These are phyloP conservation scores for Stenurella melanura DNA, from an alignment of 2,888 invertebrate species.

Conservation along the genomic window DNA sequence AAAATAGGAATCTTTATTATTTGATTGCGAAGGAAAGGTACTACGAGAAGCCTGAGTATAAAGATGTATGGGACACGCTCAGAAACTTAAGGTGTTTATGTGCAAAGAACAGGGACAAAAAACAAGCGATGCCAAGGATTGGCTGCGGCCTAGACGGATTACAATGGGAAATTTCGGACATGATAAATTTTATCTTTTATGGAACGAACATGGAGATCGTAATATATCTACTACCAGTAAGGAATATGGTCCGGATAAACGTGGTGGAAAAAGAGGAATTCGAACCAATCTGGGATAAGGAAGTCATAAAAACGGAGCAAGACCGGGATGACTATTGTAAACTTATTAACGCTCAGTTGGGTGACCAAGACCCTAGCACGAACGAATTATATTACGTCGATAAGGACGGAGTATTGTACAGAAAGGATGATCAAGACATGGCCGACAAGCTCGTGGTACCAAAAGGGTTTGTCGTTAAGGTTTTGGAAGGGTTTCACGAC, in stretches of 20 bases:
- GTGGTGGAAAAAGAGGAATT: too few relatives aligned
- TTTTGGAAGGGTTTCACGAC: conserved; percentile 53
- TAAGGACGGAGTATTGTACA: conserved; percentile 34
- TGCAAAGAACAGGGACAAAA: too few relatives aligned
- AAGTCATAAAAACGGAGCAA: conserved; percentile 27
- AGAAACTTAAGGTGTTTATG: too few relatives aligned
- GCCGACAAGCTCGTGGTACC: conserved; percentile 37
- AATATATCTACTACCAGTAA: too few relatives aligned
- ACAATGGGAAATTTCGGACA: conserved; percentile 23
- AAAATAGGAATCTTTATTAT: too few relatives aligned
- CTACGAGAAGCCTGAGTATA: too few relatives aligned
- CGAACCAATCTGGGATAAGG: conserved; percentile 39
- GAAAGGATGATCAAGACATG: conserved; percentile 10
- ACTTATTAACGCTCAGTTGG: too few relatives aligned
- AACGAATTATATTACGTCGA: conserved; percentile 14
- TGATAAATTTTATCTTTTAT: conserved; percentile 32
- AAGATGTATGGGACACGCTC: too few relatives aligned
- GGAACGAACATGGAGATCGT: too few relatives aligned
- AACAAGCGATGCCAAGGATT: conserved; percentile 29
- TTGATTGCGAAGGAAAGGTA: too few relatives aligned
- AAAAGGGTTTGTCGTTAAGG: conserved; percentile 12
- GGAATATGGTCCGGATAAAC: too few relatives aligned
- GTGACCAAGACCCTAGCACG: background rate
- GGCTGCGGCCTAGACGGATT: conserved; percentile 29
- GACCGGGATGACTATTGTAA: conserved; percentile 26